Evolutionary conservation across 2,888 invertebrate species (phyloP), one percentile per base, ranked within the genome.

Genomic region (Steinernema hermaphroditum): DNA sequence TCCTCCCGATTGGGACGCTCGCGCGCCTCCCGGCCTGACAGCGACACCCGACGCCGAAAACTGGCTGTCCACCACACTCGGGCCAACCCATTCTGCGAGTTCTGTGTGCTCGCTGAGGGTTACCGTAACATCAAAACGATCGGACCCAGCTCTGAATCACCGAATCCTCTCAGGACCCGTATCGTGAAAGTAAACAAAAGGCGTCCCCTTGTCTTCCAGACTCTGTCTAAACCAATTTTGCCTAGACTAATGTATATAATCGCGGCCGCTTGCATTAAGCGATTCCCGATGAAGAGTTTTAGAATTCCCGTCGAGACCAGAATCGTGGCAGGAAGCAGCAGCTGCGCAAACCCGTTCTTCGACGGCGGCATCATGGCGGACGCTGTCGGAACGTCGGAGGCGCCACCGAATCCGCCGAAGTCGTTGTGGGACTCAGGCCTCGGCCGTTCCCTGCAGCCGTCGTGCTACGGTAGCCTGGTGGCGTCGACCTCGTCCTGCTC

Each of bases 251-350:
- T 12, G 37, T 37, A 4, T 37, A 37, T 37, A 8, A 37, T 12
- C 37, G 37, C 37, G 37, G n/a, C n/a, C n/a, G n/a, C n/a, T n/a
- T n/a, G n/a, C n/a, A 41, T 41, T 41, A 8, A 14, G 43, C 8
- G 43, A 41, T 41, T 16, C n/a, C 6, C 22, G 16, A 16, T 16
- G 46, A 46, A 19, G n/a, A 19, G 46, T 46, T 46, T 46, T n/a
- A 46, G 46, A 19, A 6, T 46, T 46, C 46, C 46, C 8, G 16
- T 9, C 46, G 46, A 46, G 46, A 46, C 46, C 4, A 62, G 32
- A 62, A 62, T 62, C 62, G 62, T 62, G 62, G 62, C 62, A 29
- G 62, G 62, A 62, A 29, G 27, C 62, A 62, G 62, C 62, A 62
- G 62, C 29, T 62, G 62, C 62, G 27, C 62, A 1, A 62, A 62